Percentiles rank a stretch among this genome's conserved stretches.
Evolutionary conservation across 2,797 vertebrate species (phyloP).

Genomic region (Eidolon dupreanum): DNA sequence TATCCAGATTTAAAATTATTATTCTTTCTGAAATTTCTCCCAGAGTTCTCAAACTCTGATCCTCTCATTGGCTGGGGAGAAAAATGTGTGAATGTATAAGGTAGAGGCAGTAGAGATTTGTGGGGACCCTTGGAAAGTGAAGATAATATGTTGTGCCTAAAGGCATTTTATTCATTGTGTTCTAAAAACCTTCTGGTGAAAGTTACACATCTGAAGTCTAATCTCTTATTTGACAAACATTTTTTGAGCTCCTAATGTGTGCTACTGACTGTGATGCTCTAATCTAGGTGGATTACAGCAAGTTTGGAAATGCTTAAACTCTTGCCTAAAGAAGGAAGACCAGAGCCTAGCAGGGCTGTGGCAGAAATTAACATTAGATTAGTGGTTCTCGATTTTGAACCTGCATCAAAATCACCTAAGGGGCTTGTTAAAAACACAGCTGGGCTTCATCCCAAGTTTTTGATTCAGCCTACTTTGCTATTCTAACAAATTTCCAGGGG

Average conservation of each 20-base stretch:
- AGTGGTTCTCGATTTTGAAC: neutral
- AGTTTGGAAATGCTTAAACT: constrained; percentile 11
- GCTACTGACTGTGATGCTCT: neutral
- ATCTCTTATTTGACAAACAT: neutral
- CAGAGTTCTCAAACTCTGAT: neutral
- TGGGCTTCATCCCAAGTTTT: neutral
- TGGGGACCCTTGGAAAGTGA: neutral
- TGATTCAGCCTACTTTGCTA: constrained; percentile 6
- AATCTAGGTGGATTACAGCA: neutral
- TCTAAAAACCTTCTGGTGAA: neutral
- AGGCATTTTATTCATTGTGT: neutral
- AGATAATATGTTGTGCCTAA: neutral
- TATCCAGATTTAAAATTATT: constrained; percentile 28
- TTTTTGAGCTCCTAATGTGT: neutral
- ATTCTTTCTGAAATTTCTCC: neutral
- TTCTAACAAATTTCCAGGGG: neutral
- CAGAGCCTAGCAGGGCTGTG: neutral
- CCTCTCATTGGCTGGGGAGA: constrained; percentile 4
- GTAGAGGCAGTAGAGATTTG: neutral
- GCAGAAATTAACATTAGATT: neutral
- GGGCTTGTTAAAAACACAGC: neutral
- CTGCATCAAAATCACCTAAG: neutral
- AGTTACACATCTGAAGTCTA: neutral
- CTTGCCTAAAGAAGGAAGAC: constrained; percentile 5
- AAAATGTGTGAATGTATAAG: neutral